These are phyloP conservation scores for Deilephila porcellus DNA, from an alignment of 2,888 invertebrate species.

Conservation along the genomic window DNA sequence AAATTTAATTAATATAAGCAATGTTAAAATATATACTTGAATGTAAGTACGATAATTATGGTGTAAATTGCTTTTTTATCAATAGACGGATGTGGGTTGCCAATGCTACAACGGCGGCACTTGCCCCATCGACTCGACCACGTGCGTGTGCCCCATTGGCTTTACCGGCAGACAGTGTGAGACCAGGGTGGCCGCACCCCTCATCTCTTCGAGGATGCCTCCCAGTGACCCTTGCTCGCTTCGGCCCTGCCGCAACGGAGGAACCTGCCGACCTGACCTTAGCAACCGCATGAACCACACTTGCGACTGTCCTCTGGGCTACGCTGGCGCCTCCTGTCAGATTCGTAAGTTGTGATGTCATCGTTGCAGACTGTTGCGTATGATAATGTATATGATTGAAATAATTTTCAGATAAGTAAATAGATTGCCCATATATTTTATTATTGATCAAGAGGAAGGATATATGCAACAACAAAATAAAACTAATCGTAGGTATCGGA, in stretches of 20 bases:
- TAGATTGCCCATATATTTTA: too few species aligned
- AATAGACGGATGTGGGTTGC: conserved; percentile 64
- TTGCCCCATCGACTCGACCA: conserved; percentile 82
- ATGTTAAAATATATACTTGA: too few species aligned
- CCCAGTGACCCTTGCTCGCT: conserved; percentile 83
- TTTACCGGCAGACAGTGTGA: conserved; percentile 73
- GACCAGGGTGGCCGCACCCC: conserved; percentile 53
- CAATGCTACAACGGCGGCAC: conserved; percentile 88
- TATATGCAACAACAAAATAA: too few species aligned
- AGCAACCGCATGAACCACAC: conserved; percentile 79
- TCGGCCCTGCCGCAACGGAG: conserved; percentile 92
- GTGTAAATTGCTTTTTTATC: neutral
- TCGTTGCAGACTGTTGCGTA: conserved; percentile 33
- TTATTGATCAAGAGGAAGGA: too few species aligned
- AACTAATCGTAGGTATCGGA: too few species aligned
- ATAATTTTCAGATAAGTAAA: neutral
- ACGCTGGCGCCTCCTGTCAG: conserved; percentile 91
- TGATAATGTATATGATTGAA: neutral
- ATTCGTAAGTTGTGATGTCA: conserved; percentile 83
- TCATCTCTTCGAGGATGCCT: conserved; percentile 52
- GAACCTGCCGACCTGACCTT: conserved; percentile 86
- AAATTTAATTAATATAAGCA: too few species aligned
- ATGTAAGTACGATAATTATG: neutral
- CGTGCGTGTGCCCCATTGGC: conserved; percentile 83
- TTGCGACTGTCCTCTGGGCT: conserved; percentile 93